Evolutionary conservation across 2,797 vertebrate genomes (phyloP).

Genomic region (Mionectes olivaceus): DNA sequence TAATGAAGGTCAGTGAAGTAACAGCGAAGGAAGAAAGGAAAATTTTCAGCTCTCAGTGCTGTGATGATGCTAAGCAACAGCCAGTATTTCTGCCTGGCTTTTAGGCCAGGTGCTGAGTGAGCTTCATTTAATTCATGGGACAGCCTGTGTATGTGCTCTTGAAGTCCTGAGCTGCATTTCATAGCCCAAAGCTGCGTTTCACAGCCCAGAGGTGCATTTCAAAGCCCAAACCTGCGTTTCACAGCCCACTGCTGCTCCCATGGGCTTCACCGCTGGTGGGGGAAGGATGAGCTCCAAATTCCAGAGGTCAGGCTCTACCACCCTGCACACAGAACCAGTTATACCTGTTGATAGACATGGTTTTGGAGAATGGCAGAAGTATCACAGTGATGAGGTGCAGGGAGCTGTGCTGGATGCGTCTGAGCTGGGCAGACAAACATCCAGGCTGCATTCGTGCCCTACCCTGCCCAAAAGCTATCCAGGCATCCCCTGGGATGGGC

Average conservation of each 20-base stretch:
- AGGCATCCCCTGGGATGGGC: neutral
- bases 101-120: neutral
- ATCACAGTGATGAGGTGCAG: accelerated
- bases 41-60: neutral
- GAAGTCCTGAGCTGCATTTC: neutral
- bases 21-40: neutral
- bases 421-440: neutral
- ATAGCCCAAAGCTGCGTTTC: accelerated
- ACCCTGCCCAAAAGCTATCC: neutral
- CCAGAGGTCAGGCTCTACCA: neutral
- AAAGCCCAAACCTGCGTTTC: accelerated
- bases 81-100: neutral
- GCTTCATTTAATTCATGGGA: neutral
- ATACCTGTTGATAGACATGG: accelerated
- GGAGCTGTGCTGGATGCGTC: neutral
- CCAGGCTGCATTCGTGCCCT: neutral
- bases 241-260: accelerated
- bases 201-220: accelerated
- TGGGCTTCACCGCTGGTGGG: neutral
- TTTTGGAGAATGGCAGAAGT: neutral
- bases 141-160: neutral
- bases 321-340: neutral
- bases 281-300: neutral
- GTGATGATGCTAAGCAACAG: slow-evolving; percentile 6
- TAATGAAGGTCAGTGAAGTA: slow-evolving; percentile 32